Base-by-base conservation (phyloP, 2,797 vertebrate species). In the Acanthornis magna region DNA sequence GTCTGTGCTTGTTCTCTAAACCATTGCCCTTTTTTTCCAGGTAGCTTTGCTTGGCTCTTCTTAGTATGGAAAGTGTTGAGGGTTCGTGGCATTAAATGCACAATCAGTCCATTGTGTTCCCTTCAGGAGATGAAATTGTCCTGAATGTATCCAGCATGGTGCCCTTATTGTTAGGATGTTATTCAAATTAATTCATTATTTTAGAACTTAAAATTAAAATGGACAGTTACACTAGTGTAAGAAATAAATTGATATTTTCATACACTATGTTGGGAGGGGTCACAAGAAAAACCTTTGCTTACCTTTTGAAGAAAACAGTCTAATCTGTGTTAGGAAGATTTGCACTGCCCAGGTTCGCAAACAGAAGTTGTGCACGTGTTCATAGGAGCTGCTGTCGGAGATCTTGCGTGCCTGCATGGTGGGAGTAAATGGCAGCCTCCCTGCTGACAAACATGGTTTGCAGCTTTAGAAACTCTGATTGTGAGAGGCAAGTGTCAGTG, bases 191-290 rank as follows among this genome's bases (percentile, higher is more conserved):
- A 34, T 62, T 55, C 32, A 51, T 70, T 3, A 12, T 48, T 78
- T 82, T 53, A 88, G 72, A 66, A 70, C 4, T 3, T 54, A 30
- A n/a, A 50, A 70, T 76, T 60, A 74, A 80, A 79, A 61, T 16
- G 6, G 27, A 18, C 22, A 36, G 6, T 68, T 77, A 22, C 6
- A 62, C 22, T 11, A 86, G n/a, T 16, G 2, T 47, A 84, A 89
- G 73, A 86, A 90, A 61, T 45, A 78, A 84, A 42, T 20, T n/a
- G 16, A 1, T 70, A 10, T 62, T 89, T 80, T 48, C 62, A 22
- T 72, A 8, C 14, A 47, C 0, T 16, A 2, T 12, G 0, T 48
- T 73, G 19, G 5, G 3, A 6, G 2, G 13, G 43, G 66, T 62
- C 82, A 22, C 50, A 61, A 83, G 47, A 23, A 58, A 74, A 66